Evolutionary conservation across 1,140 invertebrate genomes (phyloP).

Genomic region (Pissodes strobi): DNA sequence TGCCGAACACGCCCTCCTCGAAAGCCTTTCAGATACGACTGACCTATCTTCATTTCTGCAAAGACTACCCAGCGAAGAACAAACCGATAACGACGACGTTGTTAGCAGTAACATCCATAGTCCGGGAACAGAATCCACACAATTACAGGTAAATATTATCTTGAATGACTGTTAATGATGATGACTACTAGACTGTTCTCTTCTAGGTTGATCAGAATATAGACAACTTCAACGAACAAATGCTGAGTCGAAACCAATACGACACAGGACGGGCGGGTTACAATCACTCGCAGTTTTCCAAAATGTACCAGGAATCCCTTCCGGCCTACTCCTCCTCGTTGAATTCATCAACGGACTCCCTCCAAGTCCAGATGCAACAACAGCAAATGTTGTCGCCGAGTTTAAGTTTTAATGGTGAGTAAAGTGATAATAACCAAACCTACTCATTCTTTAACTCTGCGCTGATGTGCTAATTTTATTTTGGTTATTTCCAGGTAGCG

Average conservation of each 20-base stretch:
- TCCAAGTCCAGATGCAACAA: slow-evolving; percentile 71
- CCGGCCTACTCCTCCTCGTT: slow-evolving; percentile 51
- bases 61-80: slow-evolving; percentile 63
- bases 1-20: slow-evolving; percentile 73
- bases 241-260: slow-evolving; percentile 44
- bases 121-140: slow-evolving; percentile 66
- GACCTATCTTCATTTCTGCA: slow-evolving; percentile 74
- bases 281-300: slow-evolving; percentile 51
- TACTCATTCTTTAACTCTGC: too few relatives aligned
- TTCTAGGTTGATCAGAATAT: slow-evolving; percentile 60
- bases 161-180: too few relatives aligned
- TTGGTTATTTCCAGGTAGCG: slow-evolving; percentile 57
- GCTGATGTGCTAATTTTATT: too few relatives aligned
- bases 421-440: background rate
- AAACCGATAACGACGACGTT: slow-evolving; percentile 59
- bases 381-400: slow-evolving; percentile 68
- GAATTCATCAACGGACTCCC: slow-evolving; percentile 41
- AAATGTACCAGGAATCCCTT: slow-evolving; percentile 57
- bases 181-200: too few relatives aligned
- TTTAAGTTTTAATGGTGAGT: slow-evolving; percentile 63
- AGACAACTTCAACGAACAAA: slow-evolving; percentile 52
- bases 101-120: slow-evolving; percentile 55
- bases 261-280: slow-evolving; percentile 42
- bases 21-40: slow-evolving; percentile 72
- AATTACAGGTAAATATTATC: slow-evolving; percentile 29